phyloP scores from a whole-genome alignment of 2,797 vertebrate genomes.

The Ceryle rudis region DNA sequence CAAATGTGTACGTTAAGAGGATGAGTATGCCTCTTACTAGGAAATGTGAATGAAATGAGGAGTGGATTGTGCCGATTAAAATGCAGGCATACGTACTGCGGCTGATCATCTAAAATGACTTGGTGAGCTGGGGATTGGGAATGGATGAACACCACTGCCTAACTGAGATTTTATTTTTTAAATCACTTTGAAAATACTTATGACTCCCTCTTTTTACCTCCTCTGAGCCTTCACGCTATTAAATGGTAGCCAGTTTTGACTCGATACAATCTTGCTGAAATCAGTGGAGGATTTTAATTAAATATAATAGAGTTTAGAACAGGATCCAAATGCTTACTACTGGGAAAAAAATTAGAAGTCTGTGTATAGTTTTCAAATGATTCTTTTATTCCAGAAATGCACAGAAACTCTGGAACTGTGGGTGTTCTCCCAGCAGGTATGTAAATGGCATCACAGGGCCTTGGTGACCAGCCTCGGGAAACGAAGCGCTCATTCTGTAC shows the following conservation, averaged over 20 bases:
- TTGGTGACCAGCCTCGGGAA: neutral
- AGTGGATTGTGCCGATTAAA: neutral
- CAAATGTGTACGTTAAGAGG: neutral
- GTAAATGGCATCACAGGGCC: neutral
- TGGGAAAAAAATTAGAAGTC: neutral
- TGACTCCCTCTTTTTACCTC: neutral
- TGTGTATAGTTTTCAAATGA: neutral
- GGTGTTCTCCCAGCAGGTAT: neutral
- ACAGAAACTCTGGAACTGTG: neutral
- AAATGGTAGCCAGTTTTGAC: neutral
- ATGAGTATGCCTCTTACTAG: neutral
- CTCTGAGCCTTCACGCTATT: neutral
- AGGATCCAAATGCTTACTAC: neutral
- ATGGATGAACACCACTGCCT: neutral
- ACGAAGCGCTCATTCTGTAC: neutral
- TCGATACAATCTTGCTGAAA: neutral
- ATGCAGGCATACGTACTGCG: neutral
- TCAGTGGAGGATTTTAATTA: conserved; percentile 1
- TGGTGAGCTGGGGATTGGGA: neutral
- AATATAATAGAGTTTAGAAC: neutral
- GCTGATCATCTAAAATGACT: neutral
- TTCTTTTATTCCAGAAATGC: neutral
- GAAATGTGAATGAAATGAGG: neutral
- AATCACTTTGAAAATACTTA: neutral
- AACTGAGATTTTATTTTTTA: neutral